Evolutionary conservation across 2,113 vertebrate species (phyloP).

Genomic region (Euleptes europaea): DNA sequence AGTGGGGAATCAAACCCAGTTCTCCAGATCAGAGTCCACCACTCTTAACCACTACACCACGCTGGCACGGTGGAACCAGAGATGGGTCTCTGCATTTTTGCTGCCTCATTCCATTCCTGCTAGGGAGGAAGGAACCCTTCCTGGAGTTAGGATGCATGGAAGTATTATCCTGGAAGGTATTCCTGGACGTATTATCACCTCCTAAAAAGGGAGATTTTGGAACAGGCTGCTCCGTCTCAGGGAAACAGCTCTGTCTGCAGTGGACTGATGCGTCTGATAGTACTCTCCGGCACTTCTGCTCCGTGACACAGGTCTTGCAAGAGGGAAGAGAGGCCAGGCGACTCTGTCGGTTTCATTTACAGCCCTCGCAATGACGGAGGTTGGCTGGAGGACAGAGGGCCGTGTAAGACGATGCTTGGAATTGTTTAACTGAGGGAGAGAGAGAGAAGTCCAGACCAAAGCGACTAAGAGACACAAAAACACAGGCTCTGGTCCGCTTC

Average conservation of each 20-base stretch:
- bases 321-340: background rate
- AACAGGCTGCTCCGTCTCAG: background rate
- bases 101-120: too few species aligned
- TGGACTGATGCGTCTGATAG: background rate
- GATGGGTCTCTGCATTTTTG: too few species aligned
- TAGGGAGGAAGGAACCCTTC: too few species aligned
- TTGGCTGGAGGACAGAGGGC: fast-evolving
- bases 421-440: background rate
- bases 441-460: background rate
- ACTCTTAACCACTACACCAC: too few species aligned
- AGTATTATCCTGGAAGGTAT: background rate
- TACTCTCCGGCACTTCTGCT: background rate
- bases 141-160: too few species aligned
- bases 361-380: background rate
- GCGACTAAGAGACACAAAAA: background rate
- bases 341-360: background rate
- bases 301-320: background rate
- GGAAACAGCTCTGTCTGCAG: fast-evolving
- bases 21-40: too few species aligned
- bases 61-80: too few species aligned
- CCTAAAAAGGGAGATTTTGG: too few species aligned
- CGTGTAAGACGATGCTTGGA: background rate
- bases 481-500: too few species aligned
- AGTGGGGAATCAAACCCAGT: too few species aligned
- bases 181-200: background rate